Evolutionary conservation across 2,113 vertebrate genomes (phyloP).

Genomic region (Formicarius rufipectus): DNA sequence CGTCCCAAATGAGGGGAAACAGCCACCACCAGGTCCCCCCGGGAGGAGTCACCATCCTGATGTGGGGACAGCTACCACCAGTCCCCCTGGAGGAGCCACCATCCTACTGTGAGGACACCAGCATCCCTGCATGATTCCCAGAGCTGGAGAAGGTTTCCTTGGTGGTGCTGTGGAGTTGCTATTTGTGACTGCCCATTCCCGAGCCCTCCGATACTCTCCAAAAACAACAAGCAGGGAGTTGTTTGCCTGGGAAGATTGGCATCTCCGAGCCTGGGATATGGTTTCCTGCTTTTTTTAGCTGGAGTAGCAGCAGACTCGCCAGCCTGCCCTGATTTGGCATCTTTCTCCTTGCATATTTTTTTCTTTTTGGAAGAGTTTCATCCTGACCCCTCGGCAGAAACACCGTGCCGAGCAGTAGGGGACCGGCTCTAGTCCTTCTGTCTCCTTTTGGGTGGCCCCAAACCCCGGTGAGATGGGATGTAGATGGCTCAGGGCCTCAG

Average conservation of each 20-base stretch:
- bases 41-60: fast-evolving
- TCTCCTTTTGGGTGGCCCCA: neutral
- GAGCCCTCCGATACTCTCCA: conserved; percentile 35
- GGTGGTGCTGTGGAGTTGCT: conserved; percentile 1
- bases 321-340: conserved; percentile 59
- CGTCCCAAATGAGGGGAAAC: fast-evolving
- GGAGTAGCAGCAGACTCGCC: conserved; percentile 34
- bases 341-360: neutral
- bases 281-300: conserved; percentile 68
- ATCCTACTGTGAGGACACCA: neutral
- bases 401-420: neutral
- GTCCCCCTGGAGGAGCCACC: neutral
- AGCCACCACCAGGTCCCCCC: neutral
- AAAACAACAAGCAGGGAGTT: conserved; percentile 67
- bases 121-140: neutral
- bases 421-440: neutral
- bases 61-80: fast-evolving
- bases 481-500: conserved; percentile 56
- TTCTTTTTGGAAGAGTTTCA: conserved; percentile 16
- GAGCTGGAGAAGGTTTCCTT: neutral
- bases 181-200: conserved; percentile 34
- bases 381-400: conserved; percentile 40
- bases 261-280: conserved; percentile 61
- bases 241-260: conserved; percentile 68
- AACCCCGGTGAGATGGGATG: conserved; percentile 41